Percentiles rank a stretch among this genome's conserved stretches.
These are phyloP conservation scores for Pseudomyrmex sp. DNA, from an alignment of 1,140 invertebrate genomes.

Conservation along the genomic window DNA sequence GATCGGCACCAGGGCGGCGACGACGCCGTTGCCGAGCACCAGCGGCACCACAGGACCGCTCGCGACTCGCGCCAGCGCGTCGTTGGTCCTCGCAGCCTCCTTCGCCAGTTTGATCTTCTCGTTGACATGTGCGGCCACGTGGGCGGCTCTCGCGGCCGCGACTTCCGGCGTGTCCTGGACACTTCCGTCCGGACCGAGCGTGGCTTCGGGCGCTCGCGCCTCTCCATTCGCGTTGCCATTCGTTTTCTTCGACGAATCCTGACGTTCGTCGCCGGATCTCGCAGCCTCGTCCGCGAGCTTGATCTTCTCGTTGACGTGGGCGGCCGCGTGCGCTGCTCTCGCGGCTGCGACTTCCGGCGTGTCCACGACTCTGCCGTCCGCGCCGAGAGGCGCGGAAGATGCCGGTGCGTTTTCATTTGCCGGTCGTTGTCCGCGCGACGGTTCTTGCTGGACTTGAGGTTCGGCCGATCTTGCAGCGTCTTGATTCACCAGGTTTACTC, in stretches of 20 bases:
- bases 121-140: slow-evolving; percentile 84
- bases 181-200: slow-evolving; percentile 68
- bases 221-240: slow-evolving; percentile 49
- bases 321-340: slow-evolving; percentile 86
- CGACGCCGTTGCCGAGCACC: slow-evolving; percentile 37
- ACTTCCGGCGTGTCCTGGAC: slow-evolving; percentile 75
- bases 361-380: slow-evolving; percentile 77
- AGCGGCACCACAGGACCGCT: slow-evolving; percentile 22
- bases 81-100: slow-evolving; percentile 74
- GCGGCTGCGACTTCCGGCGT: slow-evolving; percentile 84
- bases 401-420: slow-evolving; percentile 1
- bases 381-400: slow-evolving; percentile 29
- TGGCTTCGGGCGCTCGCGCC: neutral
- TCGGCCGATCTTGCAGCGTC: slow-evolving; percentile 11
- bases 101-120: slow-evolving; percentile 80
- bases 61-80: slow-evolving; percentile 57
- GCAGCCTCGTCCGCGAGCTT: slow-evolving; percentile 76
- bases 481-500: slow-evolving; percentile 76
- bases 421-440: no score
- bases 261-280: slow-evolving; percentile 56
- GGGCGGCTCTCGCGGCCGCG: slow-evolving; percentile 86
- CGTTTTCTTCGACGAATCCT: slow-evolving; percentile 47
- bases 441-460: no score
- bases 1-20: slow-evolving; percentile 59
- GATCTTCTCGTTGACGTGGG: slow-evolving; percentile 85